Evolutionary conservation across 2,113 vertebrate species (phyloP).

Genomic region (Promerops cafer): DNA sequence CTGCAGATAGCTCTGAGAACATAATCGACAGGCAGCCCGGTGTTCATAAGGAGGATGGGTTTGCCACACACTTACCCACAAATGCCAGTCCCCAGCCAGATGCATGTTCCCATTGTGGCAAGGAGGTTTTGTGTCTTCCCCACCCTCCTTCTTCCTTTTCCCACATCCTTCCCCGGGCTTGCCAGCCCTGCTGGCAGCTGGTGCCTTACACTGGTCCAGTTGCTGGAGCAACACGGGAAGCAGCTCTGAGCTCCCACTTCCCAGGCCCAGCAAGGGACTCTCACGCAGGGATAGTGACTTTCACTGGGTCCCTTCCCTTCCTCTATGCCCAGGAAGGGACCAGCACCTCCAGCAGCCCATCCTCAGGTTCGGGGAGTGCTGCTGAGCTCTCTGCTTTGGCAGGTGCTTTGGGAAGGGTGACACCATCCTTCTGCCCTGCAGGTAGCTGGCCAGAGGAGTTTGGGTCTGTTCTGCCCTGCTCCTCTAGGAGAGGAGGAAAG

Average conservation of each 20-base stretch:
- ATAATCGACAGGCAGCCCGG: neutral
- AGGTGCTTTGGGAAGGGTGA: neutral
- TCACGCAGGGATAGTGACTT: neutral
- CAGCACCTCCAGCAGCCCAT: neutral
- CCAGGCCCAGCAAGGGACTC: neutral
- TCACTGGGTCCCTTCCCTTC: neutral
- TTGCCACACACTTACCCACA: neutral
- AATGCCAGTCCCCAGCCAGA: neutral
- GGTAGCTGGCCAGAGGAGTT: neutral
- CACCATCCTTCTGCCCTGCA: neutral
- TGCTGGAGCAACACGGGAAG: neutral
- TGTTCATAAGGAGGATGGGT: neutral
- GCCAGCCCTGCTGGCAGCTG: neutral
- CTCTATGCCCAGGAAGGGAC: neutral
- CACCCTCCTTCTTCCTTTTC: neutral
- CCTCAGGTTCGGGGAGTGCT: fast-evolving
- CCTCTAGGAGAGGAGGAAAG: neutral
- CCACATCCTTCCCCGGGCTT: neutral
- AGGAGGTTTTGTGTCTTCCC: neutral
- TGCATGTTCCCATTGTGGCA: neutral
- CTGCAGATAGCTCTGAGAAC: neutral
- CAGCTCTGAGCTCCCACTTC: neutral
- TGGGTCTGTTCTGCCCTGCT: neutral
- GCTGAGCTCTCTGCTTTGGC: neutral
- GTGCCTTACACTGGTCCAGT: neutral